phyloP scores from a whole-genome alignment of 2,888 invertebrate genomes.

The Leucophenga maculata region DNA sequence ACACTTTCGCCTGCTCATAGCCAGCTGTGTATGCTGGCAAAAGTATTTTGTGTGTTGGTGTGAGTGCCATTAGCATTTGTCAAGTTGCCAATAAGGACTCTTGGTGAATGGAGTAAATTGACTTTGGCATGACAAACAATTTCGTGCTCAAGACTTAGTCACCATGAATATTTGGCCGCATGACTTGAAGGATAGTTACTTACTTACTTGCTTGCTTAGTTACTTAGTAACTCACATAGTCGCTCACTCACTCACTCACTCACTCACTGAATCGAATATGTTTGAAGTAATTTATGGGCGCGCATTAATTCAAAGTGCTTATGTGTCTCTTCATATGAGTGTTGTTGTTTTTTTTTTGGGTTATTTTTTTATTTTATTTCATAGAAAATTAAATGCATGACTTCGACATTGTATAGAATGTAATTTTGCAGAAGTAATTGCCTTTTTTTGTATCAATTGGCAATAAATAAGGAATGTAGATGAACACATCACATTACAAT shows the following conservation, averaged over 20 bases:
- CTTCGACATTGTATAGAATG: not conserved
- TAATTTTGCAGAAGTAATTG: not conserved
- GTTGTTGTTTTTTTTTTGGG: not conserved
- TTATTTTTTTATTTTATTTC: not conserved
- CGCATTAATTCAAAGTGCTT: slow-evolving; percentile 33
- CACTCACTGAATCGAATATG: slow-evolving; percentile 27
- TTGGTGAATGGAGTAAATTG: slow-evolving; percentile 59
- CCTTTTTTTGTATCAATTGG: not conserved
- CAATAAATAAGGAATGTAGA: too few relatives aligned
- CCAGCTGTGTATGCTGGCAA: slow-evolving; percentile 11
- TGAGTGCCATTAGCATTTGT: slow-evolving; percentile 53
- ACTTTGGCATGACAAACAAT: slow-evolving; percentile 63
- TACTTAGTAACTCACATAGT: slow-evolving; percentile 2
- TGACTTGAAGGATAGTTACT: slow-evolving; percentile 43
- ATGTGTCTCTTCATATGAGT: slow-evolving; percentile 11
- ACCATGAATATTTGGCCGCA: slow-evolving; percentile 49
- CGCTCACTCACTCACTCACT: slow-evolving; percentile 26
- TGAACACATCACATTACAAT: not conserved
- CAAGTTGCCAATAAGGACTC: slow-evolving; percentile 61
- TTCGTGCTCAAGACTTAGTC: slow-evolving; percentile 34
- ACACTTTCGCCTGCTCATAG: slow-evolving; percentile 18
- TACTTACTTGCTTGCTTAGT: not conserved
- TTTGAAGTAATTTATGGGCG: slow-evolving; percentile 35
- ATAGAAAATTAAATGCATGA: slow-evolving; percentile 1
- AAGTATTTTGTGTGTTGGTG: not conserved